These are phyloP conservation scores for Gryon sp. DNA, from an alignment of 1,140 invertebrate genomes.

Conservation along the genomic window DNA sequence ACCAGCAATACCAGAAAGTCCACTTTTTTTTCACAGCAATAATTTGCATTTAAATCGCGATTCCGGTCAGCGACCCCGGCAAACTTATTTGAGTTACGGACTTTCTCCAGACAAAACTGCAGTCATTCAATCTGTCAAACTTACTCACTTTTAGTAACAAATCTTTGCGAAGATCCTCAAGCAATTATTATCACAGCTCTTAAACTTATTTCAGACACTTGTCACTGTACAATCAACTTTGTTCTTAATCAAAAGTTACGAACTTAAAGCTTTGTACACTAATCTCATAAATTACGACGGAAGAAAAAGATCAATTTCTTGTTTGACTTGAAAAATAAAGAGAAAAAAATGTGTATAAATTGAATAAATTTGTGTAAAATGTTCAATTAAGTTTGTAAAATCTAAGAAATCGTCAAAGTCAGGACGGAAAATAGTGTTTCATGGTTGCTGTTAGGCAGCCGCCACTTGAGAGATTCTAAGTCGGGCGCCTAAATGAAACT, in stretches of 20 bases:
- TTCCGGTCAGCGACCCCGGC: constrained; percentile 19
- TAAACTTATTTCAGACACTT: constrained; percentile 10
- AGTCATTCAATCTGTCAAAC: constrained; percentile 1
- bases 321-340: neutral
- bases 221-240: constrained; percentile 17
- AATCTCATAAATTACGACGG: neutral
- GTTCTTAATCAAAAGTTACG: neutral
- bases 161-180: neutral
- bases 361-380: too few relatives aligned
- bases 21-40: neutral
- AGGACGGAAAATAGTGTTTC: constrained; percentile 35
- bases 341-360: too few relatives aligned
- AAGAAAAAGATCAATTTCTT: too few relatives aligned
- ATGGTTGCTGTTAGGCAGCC: constrained; percentile 20
- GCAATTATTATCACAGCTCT: constrained; percentile 12
- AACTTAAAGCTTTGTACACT: neutral
- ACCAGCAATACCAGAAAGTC: too few relatives aligned
- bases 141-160: constrained; percentile 15
- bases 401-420: constrained; percentile 8
- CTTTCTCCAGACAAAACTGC: constrained; percentile 11
- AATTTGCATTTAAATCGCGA: constrained; percentile 22
- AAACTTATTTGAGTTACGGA: constrained; percentile 10
- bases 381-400: neutral
- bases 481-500: constrained; percentile 49
- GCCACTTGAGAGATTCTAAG: constrained; percentile 21